These are phyloP conservation scores for Ichneumoninae sp. DNA, from an alignment of 2,888 invertebrate genomes.

Conservation along the genomic window DNA sequence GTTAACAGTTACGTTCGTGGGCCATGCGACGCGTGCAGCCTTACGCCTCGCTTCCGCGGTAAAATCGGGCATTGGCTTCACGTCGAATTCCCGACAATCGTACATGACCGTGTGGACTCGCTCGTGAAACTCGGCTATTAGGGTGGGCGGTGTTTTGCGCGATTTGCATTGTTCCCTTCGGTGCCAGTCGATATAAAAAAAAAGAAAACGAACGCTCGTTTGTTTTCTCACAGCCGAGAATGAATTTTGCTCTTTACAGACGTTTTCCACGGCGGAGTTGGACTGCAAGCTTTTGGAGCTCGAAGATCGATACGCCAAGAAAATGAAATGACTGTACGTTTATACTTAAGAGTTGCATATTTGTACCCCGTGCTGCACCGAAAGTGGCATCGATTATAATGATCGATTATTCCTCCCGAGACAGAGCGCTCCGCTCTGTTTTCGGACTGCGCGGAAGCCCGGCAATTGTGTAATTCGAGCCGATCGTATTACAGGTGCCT, in stretches of 20 bases:
- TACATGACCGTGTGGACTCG: slow-evolving; percentile 2
- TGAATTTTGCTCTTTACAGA: slow-evolving; percentile 74
- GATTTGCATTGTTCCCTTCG: slow-evolving; percentile 48
- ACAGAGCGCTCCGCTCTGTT: not conserved
- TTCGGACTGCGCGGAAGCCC: not conserved
- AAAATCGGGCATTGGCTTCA: slow-evolving; percentile 16
- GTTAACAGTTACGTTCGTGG: slow-evolving; percentile 51
- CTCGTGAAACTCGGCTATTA: slow-evolving; percentile 21
- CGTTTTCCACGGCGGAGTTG: slow-evolving; percentile 78
- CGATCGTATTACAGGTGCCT: not conserved
- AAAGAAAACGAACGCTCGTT: slow-evolving; percentile 1
- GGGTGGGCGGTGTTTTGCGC: not conserved
- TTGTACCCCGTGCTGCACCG: not conserved
- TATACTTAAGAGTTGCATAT: not conserved
- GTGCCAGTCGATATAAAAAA: slow-evolving; percentile 52
- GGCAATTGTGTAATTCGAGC: slow-evolving; percentile 38
- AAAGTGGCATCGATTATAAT: slow-evolving; percentile 5
- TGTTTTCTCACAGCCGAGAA: slow-evolving; percentile 9
- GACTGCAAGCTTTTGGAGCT: slow-evolving; percentile 78
- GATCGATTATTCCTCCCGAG: slow-evolving; percentile 1
- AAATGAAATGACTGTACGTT: slow-evolving; percentile 70
- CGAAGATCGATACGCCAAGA: slow-evolving; percentile 78
- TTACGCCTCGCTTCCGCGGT: slow-evolving; percentile 5
- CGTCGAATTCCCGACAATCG: slow-evolving; percentile 41
- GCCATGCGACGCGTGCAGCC: slow-evolving; percentile 53